phyloP scores from a whole-genome alignment of 1,140 invertebrate genomes.

The Drosophila asahinai region DNA sequence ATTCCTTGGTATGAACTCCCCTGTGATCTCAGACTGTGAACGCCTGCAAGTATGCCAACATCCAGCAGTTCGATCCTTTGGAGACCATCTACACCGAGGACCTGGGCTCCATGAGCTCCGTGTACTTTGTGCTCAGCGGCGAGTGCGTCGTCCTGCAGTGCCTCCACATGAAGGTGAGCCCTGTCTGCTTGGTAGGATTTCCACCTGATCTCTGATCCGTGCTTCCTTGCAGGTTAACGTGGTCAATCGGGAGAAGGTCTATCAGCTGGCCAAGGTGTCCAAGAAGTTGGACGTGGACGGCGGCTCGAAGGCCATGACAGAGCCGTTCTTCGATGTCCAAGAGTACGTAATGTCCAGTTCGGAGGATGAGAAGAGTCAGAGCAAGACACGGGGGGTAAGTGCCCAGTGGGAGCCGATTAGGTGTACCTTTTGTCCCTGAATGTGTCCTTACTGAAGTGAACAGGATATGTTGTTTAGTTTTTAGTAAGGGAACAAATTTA shows the following conservation, averaged over 20 bases:
- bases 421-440: too few relatives aligned
- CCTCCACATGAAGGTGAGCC: constrained; percentile 67
- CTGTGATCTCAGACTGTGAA: constrained; percentile 39
- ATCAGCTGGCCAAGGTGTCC: constrained; percentile 8
- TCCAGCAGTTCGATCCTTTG: constrained; percentile 70
- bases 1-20: too few relatives aligned
- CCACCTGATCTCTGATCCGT: too few relatives aligned
- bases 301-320: neutral
- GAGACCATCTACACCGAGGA: constrained; percentile 75
- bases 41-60: constrained; percentile 57
- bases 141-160: constrained; percentile 80
- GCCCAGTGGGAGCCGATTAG: too few relatives aligned
- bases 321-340: neutral
- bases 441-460: neutral
- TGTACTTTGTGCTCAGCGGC: constrained; percentile 79
- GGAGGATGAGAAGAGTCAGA: constrained; percentile 24
- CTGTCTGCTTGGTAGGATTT: neutral
- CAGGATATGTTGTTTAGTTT: too few relatives aligned
- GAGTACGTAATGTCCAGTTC: constrained; percentile 22
- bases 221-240: constrained; percentile 6
- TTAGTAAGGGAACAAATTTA: too few relatives aligned
- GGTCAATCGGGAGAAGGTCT: constrained; percentile 17
- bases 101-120: constrained; percentile 59
- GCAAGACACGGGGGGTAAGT: constrained; percentile 24
- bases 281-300: neutral